Base-by-base conservation (phyloP, 2,888 invertebrate genomes). In the Oasisia sp. region DNA sequence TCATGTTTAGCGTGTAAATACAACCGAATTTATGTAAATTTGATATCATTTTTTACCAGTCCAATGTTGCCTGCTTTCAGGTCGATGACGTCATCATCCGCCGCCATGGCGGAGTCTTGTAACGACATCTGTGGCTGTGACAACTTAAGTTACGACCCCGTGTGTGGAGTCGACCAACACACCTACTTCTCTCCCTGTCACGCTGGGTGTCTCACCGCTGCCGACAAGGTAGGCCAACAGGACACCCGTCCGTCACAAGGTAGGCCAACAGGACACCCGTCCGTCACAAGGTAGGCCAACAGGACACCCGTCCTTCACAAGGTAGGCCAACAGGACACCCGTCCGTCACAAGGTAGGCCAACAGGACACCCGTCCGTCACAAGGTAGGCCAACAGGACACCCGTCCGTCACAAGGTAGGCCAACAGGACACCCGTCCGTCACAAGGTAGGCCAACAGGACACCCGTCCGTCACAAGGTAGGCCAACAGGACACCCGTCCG, bases 181-280 rank as follows among this genome's bases (percentile, higher is more conserved):
- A 38, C 91, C 2, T 91, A 91, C 89, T 89, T 89, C 8, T 89
- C 38, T 56, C 89, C 92, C 32, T 92, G 91, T 58, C 90, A 56
- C n/a, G 92, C 92, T 27, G 92, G 92, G 32, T 92, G 91, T 32
- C 3, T 58, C n/a, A 27, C 38, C 56, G 12, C 14, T 27, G 91
- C 74, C 74, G 74, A 19, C 27, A 74, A 74, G n/a, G 74, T 74
- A 74, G 27, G 14, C 27, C 0, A 74, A 19, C 27, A 4, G 74
- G 74, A 19, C 38, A 38, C 38, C 38, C 38, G 38, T 38, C n/a
- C n/a, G n/a, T n/a, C n/a, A 19, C 27, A 74, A 74, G n/a, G 74
- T 74, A 74, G 27, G 14, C 27, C 0, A 74, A 19, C 27, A 4
- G 74, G 74, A 19, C 38, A 38, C 38, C 38, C 38, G 38, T 38